Percentiles rank a stretch among this genome's conserved stretches.
Evolutionary conservation across 1,140 invertebrate genomes (phyloP).

Genomic region (Conus betulinus): DNA sequence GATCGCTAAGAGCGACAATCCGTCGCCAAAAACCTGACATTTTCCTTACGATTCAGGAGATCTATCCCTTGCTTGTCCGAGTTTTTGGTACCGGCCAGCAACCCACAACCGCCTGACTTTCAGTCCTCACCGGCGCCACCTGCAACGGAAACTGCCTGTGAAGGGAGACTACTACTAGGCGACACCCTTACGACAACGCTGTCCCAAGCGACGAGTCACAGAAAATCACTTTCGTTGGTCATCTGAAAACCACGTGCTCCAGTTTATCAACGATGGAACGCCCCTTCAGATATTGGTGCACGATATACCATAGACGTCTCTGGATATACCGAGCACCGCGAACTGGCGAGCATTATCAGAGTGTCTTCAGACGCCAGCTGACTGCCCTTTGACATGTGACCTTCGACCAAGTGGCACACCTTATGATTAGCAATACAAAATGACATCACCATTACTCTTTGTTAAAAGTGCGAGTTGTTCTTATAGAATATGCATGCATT

Average conservation of each 20-base stretch:
- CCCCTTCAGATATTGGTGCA: not conserved
- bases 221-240: not conserved
- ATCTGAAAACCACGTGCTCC: not conserved
- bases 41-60: not conserved
- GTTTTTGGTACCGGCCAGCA: slow-evolving; percentile 1
- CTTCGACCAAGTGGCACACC: too few relatives aligned
- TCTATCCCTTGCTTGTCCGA: not conserved
- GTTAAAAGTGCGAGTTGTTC: too few relatives aligned
- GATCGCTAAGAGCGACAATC: slow-evolving; percentile 34
- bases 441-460: too few relatives aligned
- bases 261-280: too few relatives aligned
- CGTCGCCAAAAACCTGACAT: slow-evolving; percentile 34
- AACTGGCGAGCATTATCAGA: not conserved
- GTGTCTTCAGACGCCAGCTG: not conserved
- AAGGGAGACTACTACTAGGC: not conserved
- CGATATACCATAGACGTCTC: not conserved
- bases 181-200: not conserved
- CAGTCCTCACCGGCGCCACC: slow-evolving; percentile 25
- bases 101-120: slow-evolving; percentile 27
- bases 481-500: too few relatives aligned
- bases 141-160: slow-evolving; percentile 17
- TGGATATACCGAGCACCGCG: too few relatives aligned
- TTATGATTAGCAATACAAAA: too few relatives aligned
- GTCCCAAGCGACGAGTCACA: not conserved
- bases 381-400: too few relatives aligned